Conservation (phyloP, 2,888 invertebrate genomes). For the Brachypalpus laphriformis region DNA sequence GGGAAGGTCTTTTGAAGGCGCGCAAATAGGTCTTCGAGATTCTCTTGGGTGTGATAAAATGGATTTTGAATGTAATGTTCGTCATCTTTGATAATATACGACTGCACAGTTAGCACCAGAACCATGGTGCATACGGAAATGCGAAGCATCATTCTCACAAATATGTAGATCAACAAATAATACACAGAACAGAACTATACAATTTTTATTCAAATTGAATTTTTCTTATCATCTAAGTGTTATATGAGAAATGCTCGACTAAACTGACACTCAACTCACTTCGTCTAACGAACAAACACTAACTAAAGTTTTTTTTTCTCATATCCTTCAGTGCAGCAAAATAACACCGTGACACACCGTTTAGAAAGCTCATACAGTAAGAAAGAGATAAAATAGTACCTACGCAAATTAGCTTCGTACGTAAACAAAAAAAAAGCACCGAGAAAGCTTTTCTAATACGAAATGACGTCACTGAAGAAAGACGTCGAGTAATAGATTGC, state of each 20-base stretch:
- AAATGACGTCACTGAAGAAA: conserved; percentile 29
- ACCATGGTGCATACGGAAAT: conserved; percentile 5
- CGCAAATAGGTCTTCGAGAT: conserved; percentile 86
- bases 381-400: not conserved
- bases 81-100: conserved; percentile 79
- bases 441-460: conserved; percentile 28
- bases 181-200: not conserved
- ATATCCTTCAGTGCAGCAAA: conserved; percentile 25
- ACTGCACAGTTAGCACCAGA: conserved; percentile 32
- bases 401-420: not conserved
- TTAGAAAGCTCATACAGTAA: conserved; percentile 24
- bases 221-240: conserved; percentile 1
- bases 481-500: not conserved
- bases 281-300: conserved; percentile 25
- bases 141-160: conserved; percentile 37
- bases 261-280: not conserved
- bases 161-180: not conserved
- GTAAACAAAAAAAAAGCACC: not conserved
- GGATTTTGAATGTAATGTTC: conserved; percentile 85
- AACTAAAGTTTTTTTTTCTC: conserved; percentile 17
- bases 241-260: not conserved
- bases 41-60: conserved; percentile 88
- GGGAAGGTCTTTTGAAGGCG: conserved; percentile 87
- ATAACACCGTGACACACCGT: conserved; percentile 16
- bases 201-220: not conserved